Evolutionary conservation across 1,140 invertebrate species (phyloP).

Genomic region (Aphidius gifuensis): DNA sequence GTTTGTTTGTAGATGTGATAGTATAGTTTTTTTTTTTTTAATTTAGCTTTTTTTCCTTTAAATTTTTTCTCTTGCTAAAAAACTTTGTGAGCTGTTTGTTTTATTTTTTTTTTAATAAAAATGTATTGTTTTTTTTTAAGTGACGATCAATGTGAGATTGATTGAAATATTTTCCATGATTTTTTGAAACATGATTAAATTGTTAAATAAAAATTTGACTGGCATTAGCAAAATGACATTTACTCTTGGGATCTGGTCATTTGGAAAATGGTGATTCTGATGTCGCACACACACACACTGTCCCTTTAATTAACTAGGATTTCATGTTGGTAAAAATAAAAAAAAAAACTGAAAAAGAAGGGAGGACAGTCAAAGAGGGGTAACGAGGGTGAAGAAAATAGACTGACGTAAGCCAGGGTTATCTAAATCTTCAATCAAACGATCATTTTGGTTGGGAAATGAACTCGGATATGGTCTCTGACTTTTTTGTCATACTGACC

Average conservation of each 20-base stretch:
- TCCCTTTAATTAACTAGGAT: conserved; percentile 43
- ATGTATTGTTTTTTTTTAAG: no score
- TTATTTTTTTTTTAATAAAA: no score
- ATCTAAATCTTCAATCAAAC: conserved; percentile 36
- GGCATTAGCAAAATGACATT: conserved; percentile 9
- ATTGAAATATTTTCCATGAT: no score
- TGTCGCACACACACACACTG: conserved; percentile 22
- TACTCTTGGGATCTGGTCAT: conserved; percentile 15
- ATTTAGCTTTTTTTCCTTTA: no score
- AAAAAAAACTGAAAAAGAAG: no score
- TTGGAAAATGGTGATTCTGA: conserved; percentile 34
- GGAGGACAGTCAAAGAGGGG: no score
- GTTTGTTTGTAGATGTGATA: no score
- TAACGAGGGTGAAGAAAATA: conserved; percentile 9
- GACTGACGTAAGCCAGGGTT: conserved; percentile 36
- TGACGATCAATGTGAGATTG: no score
- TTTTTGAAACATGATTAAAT: no score
- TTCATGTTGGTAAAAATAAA: conserved; percentile 15
- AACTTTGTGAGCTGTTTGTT: no score
- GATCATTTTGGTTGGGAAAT: conserved; percentile 10
- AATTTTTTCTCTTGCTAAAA: no score
- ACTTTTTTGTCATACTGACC: background rate
- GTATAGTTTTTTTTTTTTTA: no score
- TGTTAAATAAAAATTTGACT: conserved; percentile 8
- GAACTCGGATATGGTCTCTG: conserved; percentile 4